phyloP scores from a whole-genome alignment of 2,888 invertebrate species.

The Ferrisia virgata region DNA sequence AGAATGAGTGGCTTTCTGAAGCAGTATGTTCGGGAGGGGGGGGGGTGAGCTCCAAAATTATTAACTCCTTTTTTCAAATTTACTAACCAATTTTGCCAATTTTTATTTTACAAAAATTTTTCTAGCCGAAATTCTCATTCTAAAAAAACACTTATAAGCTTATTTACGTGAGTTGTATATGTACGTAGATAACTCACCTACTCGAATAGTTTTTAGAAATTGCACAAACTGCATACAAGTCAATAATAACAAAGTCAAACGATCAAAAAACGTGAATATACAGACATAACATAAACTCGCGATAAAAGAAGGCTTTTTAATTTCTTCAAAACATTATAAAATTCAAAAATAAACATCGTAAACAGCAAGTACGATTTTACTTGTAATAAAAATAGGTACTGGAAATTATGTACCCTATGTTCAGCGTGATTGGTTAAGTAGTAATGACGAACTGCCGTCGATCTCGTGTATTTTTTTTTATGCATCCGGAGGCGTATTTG shows the following conservation, averaged over 20 bases:
- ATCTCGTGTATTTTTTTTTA: not conserved
- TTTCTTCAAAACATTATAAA: constrained; percentile 14
- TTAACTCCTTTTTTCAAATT: too few species aligned
- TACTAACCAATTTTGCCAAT: too few species aligned
- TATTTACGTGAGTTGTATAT: not conserved
- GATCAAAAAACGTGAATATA: not conserved
- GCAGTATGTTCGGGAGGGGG: too few species aligned
- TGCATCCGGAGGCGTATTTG: constrained; percentile 1
- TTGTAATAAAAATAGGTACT: not conserved
- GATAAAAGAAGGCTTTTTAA: not conserved
- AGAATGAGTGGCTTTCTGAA: too few species aligned
- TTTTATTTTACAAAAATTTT: too few species aligned
- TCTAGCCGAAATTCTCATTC: too few species aligned
- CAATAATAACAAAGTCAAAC: not conserved
- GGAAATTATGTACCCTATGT: not conserved
- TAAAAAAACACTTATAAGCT: too few species aligned
- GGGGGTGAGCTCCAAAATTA: too few species aligned
- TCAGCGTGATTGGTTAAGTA: not conserved
- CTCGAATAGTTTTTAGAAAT: not conserved
- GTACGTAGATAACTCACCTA: not conserved
- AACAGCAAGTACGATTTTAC: not conserved
- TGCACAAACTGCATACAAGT: not conserved
- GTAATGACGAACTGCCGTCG: not conserved
- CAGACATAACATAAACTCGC: not conserved
- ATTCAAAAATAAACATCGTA: constrained; percentile 24